A percentile compares a stretch with the other conserved stretches of the same genome.
Evolutionary conservation across 2,888 invertebrate species (phyloP).

Genomic region (Phengaris arion): DNA sequence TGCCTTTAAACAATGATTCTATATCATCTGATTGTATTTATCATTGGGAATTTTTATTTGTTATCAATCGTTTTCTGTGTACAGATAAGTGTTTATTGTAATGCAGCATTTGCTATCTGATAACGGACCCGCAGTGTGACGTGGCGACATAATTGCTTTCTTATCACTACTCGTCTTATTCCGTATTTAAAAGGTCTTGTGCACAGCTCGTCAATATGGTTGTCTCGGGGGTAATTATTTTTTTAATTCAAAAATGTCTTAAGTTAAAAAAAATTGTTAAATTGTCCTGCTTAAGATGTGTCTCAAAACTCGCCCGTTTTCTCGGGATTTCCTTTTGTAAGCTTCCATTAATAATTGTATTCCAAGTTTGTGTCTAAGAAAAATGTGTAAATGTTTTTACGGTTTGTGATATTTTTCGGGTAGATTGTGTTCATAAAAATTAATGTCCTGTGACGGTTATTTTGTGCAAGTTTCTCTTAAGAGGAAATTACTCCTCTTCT

Average conservation of each 20-base stretch:
- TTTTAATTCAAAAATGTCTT: neutral
- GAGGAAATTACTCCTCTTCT: neutral
- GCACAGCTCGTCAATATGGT: constrained; percentile 53
- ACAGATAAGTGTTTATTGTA: constrained; percentile 58
- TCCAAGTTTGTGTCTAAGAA: neutral
- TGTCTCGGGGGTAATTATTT: constrained; percentile 59
- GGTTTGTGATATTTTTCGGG: neutral
- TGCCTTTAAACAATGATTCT: neutral
- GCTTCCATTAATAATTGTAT: neutral
- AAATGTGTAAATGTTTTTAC: neutral
- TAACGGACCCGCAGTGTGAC: constrained; percentile 71
- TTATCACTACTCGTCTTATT: constrained; percentile 48
- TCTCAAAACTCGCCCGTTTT: too few species aligned
- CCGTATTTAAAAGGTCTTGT: constrained; percentile 37
- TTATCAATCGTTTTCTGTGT: constrained; percentile 31
- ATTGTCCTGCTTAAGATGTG: neutral
- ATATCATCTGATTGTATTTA: neutral
- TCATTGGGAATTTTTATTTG: constrained; percentile 7
- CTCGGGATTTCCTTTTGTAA: neutral
- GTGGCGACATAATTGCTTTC: constrained; percentile 60
- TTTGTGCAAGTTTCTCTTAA: neutral
- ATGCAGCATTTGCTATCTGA: constrained; percentile 66
- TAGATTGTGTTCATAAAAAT: neutral
- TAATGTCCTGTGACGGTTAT: neutral
- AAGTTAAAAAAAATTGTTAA: neutral